Base-by-base conservation (phyloP, 30 jellyfish, hydroid and myxozoan genomes). In the Chrysaora quinquecirrha region DNA sequence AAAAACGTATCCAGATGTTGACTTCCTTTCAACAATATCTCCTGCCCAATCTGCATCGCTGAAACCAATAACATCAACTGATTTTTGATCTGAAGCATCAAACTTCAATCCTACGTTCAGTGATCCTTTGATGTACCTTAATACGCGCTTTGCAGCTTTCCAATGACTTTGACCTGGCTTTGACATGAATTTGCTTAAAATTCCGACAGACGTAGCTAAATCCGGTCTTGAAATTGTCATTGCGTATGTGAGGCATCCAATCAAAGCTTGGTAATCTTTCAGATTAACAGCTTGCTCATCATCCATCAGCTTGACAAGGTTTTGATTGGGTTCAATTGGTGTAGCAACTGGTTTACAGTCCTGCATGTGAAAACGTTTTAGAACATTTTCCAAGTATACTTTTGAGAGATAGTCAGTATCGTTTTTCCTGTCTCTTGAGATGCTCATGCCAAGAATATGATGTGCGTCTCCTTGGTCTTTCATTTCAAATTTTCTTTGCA, bases 331-430 rank as follows among this genome's bases (percentile, higher is more conserved):
- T 30, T 79, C 90, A 27, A 47, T 30, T 23, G 81, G 90, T 47
- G 90, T 79, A 0, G 82, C 82, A 1, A 47, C 71, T 21, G 82
- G 90, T 61, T 79, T 79, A 79, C 90, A 79, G 71, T 79, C 71
- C 49, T 25, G 19, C 67, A 62, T 62, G 46, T 78, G 71, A 63
- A 58, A 58, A 25, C 70, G 33, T 29, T 78, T 65, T 16, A 78
- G 56, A 0, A 62, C 82, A 12, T 78, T 61, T 24, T 33, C 66
- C 34, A 58, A 11, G 67, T 78, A 62, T 47, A 0, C 56, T 35
- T n/a, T 65, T 29, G n/a, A 62, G 90, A 34, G 71, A 77, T 34
- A 47, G 79, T 63, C 70, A 77, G 82, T 60, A 10, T 33, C 70
- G 70, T 62, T 28, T n/a, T 77, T 63, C 35, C 65, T 77, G 80